A percentile compares a stretch with the other conserved stretches of the same genome.
These are phyloP conservation scores for Drosophila pectinifera DNA, from an alignment of 1,140 invertebrate species.

Conservation along the genomic window DNA sequence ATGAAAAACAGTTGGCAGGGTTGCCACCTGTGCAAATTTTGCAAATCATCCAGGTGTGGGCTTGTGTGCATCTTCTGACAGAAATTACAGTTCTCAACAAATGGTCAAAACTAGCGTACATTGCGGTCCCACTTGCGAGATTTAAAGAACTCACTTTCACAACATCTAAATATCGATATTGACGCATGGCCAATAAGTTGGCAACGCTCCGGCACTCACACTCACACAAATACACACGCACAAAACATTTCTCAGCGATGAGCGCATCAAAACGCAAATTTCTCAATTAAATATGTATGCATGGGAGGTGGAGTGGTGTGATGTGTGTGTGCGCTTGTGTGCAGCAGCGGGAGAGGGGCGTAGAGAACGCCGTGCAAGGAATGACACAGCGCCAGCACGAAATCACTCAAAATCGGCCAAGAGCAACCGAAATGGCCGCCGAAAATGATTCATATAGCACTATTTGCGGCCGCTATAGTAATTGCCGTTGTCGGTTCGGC, in stretches of 20 bases:
- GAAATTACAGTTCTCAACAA: background rate
- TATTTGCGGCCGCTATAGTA: conserved; percentile 57
- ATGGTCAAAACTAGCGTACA: background rate
- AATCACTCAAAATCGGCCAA: conserved; percentile 54
- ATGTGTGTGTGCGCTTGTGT: conserved; percentile 18
- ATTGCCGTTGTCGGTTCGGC: conserved; percentile 55
- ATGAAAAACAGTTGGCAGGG: conserved; percentile 43
- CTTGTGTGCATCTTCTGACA: background rate
- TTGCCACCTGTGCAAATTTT: conserved; percentile 57
- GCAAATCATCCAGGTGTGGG: background rate
- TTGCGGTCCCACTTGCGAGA: conserved; percentile 1
- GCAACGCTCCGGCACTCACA: conserved; percentile 59
- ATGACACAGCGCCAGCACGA: conserved; percentile 51
- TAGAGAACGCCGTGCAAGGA: conserved; percentile 31
- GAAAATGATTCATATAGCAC: conserved; percentile 69
- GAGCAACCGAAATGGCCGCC: conserved; percentile 54
- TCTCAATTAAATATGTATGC: conserved; percentile 76
- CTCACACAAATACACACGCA: conserved; percentile 33
- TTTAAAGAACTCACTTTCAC: conserved; percentile 27
- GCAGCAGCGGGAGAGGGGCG: conserved; percentile 17
- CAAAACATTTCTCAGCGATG: conserved; percentile 72
- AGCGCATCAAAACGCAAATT: conserved; percentile 82
- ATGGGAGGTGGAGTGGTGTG: conserved; percentile 22
- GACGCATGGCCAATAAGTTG: conserved; percentile 77
- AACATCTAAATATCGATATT: conserved; percentile 69